Percentiles rank a stretch among this genome's conserved stretches.
phyloP scores from a whole-genome alignment of 92 coral and sea anemone species.

The Porites lobata region DNA sequence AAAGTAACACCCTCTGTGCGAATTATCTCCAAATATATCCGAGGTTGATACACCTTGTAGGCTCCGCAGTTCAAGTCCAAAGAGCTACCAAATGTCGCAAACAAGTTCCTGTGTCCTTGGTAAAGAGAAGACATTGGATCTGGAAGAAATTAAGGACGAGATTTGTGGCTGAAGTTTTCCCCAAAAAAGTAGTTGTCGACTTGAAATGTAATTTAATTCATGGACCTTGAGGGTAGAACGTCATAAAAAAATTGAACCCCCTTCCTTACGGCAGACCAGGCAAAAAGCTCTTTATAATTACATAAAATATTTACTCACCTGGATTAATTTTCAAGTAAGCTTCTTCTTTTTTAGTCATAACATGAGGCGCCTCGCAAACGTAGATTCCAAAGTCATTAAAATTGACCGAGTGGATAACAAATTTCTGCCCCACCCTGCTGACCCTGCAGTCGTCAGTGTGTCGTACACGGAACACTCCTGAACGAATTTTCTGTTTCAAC shows the following conservation, averaged over 20 bases:
- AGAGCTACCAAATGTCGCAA: constrained; percentile 70
- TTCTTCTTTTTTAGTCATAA: constrained; percentile 16
- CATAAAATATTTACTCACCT: constrained; percentile 2
- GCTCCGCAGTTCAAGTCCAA: constrained; percentile 74
- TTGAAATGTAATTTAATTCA: no score
- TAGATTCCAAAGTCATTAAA: constrained; percentile 70
- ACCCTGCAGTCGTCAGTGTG: constrained; percentile 72
- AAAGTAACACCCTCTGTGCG: constrained; percentile 40
- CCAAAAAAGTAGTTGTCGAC: no score
- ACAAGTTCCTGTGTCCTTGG: constrained; percentile 53
- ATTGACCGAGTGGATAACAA: constrained; percentile 72
- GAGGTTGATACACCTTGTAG: constrained; percentile 54
- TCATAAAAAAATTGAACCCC: not conserved
- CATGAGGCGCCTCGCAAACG: constrained; percentile 65
- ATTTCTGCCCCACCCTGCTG: constrained; percentile 64
- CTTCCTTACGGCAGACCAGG: not conserved
- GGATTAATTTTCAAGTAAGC: constrained; percentile 19
- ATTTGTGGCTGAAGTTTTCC: no score
- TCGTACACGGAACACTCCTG: constrained; percentile 29
- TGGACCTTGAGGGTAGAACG: no score
- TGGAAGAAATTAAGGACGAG: not conserved
- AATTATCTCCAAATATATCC: constrained; percentile 55
- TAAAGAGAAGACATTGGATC: constrained; percentile 33
- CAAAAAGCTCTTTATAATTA: not conserved
- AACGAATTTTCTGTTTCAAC: constrained; percentile 30